Conservation (phyloP, 2,888 invertebrate genomes). For the Malthinus flaveolus region DNA sequence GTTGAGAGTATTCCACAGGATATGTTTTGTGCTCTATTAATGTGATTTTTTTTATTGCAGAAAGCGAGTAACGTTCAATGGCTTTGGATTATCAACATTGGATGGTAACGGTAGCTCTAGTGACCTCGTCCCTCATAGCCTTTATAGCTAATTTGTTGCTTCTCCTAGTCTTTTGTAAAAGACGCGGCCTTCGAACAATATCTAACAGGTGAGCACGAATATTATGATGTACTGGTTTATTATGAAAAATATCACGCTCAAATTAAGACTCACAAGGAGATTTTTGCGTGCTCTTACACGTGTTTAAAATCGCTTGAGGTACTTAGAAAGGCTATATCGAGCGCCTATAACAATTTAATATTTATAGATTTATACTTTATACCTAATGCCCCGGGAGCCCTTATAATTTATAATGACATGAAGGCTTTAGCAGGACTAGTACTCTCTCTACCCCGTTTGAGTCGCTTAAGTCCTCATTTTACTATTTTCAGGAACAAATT, state of each 20-base stretch:
- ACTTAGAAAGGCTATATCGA: no score
- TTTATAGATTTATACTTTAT: no score
- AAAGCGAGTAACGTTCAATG: conserved; percentile 23
- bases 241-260: neutral
- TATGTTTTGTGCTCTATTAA: neutral
- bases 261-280: neutral
- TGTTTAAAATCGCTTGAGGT: no score
- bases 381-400: no score
- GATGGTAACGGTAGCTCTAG: conserved; percentile 49
- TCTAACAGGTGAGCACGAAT: conserved; percentile 70
- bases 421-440: no score
- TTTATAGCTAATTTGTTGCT: conserved; percentile 73
- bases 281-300: no score
- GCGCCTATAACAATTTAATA: no score
- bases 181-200: conserved; percentile 74
- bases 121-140: conserved; percentile 59
- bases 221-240: neutral
- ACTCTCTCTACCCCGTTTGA: no score
- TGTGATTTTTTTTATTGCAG: conserved; percentile 8
- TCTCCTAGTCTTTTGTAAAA: conserved; percentile 72
- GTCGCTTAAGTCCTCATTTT: no score
- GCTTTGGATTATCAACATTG: conserved; percentile 42
- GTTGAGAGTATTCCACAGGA: no score
- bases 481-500: no score
- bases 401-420: no score